Conservation (phyloP, 2,888 invertebrate species). For the Gisinianus flammeolus region DNA sequence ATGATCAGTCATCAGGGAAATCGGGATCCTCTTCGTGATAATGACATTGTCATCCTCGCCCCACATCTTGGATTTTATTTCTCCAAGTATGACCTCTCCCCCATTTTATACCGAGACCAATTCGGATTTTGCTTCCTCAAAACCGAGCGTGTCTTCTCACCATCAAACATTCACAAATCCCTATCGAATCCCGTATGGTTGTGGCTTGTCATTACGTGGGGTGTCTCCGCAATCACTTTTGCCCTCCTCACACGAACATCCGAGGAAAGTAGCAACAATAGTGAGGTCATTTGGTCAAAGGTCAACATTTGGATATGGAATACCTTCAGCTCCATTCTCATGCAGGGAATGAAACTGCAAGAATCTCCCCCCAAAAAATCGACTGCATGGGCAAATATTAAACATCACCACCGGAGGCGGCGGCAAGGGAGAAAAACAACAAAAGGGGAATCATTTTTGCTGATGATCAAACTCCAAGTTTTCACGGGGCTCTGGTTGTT, state of each 20-base stretch:
- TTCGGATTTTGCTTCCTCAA: conserved; percentile 9
- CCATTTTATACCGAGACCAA: background rate
- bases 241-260: background rate
- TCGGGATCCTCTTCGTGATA: background rate
- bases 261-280: background rate
- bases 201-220: background rate
- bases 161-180: background rate
- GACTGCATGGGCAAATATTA: too few relatives aligned
- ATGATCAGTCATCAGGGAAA: too few relatives aligned
- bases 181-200: background rate
- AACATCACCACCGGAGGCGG: background rate
- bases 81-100: background rate
- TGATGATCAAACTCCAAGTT: background rate
- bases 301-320: background rate
- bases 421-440: too few relatives aligned
- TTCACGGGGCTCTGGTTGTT: background rate
- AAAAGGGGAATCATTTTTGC: background rate
- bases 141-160: background rate
- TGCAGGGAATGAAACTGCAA: background rate
- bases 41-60: background rate
- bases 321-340: background rate
- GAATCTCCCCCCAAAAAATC: background rate
- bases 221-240: background rate
- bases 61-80: background rate
- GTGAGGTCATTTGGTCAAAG: background rate